Base-by-base conservation (phyloP, 2,888 invertebrate species). In the Orthosia gracilis region DNA sequence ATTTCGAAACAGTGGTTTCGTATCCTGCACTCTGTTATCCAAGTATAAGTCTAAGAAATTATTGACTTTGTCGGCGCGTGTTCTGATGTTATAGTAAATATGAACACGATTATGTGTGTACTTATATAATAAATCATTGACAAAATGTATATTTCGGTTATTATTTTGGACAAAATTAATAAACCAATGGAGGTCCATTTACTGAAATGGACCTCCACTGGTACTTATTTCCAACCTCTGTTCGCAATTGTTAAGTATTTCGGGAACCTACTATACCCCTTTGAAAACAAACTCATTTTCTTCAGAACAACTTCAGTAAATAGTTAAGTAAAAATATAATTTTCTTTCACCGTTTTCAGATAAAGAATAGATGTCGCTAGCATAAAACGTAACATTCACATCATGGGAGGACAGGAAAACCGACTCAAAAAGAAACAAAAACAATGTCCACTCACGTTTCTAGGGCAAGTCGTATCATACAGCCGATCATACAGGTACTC, bases 401-500 rank as follows among this genome's bases (percentile, higher is more conserved):
- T 40, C 40, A 40, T 9, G 0, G 12, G 47, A 9, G 2, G 2
- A 0, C 5, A 59, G 23, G 3, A 54, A 21, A 13, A 3, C 21
- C 4, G 3, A 15, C 13, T 23, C 1, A 31, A n/a, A 67, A 50
- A 63, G 12, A 59, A 52, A 21, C 52, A 65, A 0, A 13, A 26
- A 52, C 64, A 61, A 63, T 45, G 63, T 69, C 49, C 59, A 94
- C 96, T 95, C 82, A 96, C 96, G 89, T 83, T 89, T 77, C 94
- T 92, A 2, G 96, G 96, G 80, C 95, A 95, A 4, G 92, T 89
- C 3, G 91, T 85, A 67, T 93, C 94, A 82, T 94, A 94, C 18
- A 96, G 89, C 0, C 96, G 93, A 80, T 96, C 96, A 77, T 96
- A 96, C 80, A 96, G 83, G 76, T 92, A 94, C 3, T 94, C 92